Percentiles rank a stretch among this genome's conserved stretches.
phyloP scores from a whole-genome alignment of 2,888 invertebrate genomes.

The Falcaria lacertinaria region DNA sequence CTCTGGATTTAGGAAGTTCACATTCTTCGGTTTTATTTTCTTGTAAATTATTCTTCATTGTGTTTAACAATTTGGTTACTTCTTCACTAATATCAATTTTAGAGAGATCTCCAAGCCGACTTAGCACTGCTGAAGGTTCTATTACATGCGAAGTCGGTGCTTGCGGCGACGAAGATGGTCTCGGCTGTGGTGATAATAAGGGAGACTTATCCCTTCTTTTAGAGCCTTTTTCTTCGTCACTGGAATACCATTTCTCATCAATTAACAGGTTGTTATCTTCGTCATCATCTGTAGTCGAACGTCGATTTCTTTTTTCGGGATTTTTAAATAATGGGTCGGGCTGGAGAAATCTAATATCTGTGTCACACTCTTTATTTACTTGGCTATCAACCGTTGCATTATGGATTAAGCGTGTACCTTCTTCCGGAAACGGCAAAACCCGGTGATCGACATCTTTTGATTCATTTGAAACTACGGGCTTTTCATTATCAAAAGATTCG shows the following conservation, averaged over 20 bases:
- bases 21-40: slow-evolving; percentile 47
- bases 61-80: slow-evolving; percentile 83
- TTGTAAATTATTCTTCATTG: slow-evolving; percentile 77
- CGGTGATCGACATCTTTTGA: slow-evolving; percentile 73
- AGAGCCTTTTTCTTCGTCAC: slow-evolving; percentile 84
- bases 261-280: slow-evolving; percentile 80
- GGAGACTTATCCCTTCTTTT: slow-evolving; percentile 55
- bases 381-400: slow-evolving; percentile 32
- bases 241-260: slow-evolving; percentile 88
- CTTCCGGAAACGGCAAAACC: slow-evolving; percentile 65
- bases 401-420: slow-evolving; percentile 37
- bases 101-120: slow-evolving; percentile 84
- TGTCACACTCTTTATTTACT: slow-evolving; percentile 54
- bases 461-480: slow-evolving; percentile 42
- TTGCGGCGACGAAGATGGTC: slow-evolving; percentile 43
- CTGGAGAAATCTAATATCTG: slow-evolving; percentile 69
- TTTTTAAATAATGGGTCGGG: slow-evolving; percentile 71
- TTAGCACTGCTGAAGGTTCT: slow-evolving; percentile 75
- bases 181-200: slow-evolving; percentile 46
- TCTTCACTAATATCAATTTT: slow-evolving; percentile 87
- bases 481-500: slow-evolving; percentile 55
- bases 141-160: slow-evolving; percentile 71
- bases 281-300: slow-evolving; percentile 78
- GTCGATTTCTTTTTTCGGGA: slow-evolving; percentile 65
- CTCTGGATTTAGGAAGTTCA: slow-evolving; percentile 49